phyloP scores from a whole-genome alignment of 2,888 invertebrate species.

The Acanthacorydalis orientalis region DNA sequence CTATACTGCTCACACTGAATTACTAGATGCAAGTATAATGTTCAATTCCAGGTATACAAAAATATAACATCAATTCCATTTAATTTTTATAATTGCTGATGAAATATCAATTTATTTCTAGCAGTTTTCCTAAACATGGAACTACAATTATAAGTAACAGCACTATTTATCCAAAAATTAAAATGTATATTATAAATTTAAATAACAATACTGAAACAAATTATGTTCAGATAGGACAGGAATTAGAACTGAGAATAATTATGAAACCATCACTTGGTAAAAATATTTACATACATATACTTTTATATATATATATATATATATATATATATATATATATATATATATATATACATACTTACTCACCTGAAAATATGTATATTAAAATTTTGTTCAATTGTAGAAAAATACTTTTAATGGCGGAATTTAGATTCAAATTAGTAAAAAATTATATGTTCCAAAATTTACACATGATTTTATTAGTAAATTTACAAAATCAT shows the following conservation, averaged over 20 bases:
- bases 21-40: constrained; percentile 36
- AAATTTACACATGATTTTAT: too few species aligned
- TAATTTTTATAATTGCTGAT: background rate
- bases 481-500: too few species aligned
- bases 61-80: background rate
- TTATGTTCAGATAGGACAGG: constrained; percentile 51
- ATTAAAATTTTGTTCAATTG: too few species aligned
- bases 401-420: too few species aligned
- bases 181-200: constrained; percentile 40
- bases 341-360: too few species aligned
- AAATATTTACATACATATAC: too few species aligned
- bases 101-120: constrained; percentile 12
- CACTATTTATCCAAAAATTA: constrained; percentile 29
- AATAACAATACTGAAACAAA: constrained; percentile 36
- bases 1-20: constrained; percentile 30
- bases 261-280: constrained; percentile 35
- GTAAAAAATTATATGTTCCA: too few species aligned
- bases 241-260: constrained; percentile 43
- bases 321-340: too few species aligned
- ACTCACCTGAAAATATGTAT: too few species aligned
- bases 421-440: too few species aligned
- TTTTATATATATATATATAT: too few species aligned
- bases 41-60: constrained; percentile 28
- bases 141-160: constrained; percentile 32
- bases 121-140: constrained; percentile 26